Percentiles rank a stretch among this genome's conserved stretches.
Conservation (phyloP, 2,888 invertebrate species). For the Spisula subtruncata region DNA sequence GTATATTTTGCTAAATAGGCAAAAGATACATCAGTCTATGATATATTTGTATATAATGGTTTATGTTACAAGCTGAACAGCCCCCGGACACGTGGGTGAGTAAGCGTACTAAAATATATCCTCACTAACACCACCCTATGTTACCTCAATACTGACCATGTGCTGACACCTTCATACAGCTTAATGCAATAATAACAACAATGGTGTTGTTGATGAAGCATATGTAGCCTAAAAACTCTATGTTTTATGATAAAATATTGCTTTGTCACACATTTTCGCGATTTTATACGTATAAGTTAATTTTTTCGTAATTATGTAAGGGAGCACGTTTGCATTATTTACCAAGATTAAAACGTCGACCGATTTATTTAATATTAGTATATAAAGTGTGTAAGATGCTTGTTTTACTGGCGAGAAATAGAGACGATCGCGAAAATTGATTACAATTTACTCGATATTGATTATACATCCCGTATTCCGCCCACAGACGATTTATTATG, state of each 20-base stretch:
- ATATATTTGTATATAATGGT: slow-evolving; percentile 10
- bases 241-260: neutral
- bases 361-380: neutral
- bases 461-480: neutral
- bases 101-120: neutral
- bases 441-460: neutral
- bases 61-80: neutral
- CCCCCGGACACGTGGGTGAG: neutral
- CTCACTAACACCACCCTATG: neutral
- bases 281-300: neutral
- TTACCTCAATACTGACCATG: neutral
- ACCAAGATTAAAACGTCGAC: too few species aligned
- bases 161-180: neutral
- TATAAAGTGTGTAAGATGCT: neutral
- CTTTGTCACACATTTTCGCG: neutral
- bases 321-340: too few species aligned
- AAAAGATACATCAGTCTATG: neutral
- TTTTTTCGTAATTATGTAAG: too few species aligned
- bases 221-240: neutral
- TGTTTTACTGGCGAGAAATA: neutral
- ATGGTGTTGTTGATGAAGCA: neutral
- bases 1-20: neutral
- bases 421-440: neutral
- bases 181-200: neutral
- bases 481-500: neutral